Percentiles rank a stretch among this genome's conserved stretches.
These are phyloP conservation scores for Maylandia zebra DNA, from an alignment of 2,113 vertebrate species.

Conservation along the genomic window DNA sequence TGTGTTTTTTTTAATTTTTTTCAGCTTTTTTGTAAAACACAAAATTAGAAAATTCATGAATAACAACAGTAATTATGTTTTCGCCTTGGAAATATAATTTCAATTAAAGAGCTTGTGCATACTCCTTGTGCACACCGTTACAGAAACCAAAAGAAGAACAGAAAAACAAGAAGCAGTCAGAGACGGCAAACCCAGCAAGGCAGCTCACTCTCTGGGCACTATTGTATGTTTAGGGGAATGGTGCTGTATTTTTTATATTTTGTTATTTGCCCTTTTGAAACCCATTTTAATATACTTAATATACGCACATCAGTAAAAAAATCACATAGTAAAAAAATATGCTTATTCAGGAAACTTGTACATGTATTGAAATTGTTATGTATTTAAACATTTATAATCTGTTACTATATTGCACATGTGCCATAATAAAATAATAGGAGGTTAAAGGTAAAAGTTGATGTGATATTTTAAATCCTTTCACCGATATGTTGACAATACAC, in stretches of 20 bases:
- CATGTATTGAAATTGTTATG: neutral
- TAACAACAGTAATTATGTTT: neutral
- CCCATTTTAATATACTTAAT: neutral
- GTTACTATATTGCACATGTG: neutral
- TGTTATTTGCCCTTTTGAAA: neutral
- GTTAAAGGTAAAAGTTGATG: neutral
- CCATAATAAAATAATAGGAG: neutral
- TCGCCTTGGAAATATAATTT: neutral
- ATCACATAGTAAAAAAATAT: neutral
- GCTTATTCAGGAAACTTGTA: neutral
- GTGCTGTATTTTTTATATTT: neutral
- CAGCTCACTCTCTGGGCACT: neutral
- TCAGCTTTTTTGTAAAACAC: neutral
- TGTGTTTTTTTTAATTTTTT: rapidly evolving
- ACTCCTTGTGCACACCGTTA: neutral
- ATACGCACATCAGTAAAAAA: neutral
- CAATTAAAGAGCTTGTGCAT: neutral
- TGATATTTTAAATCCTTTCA: too few species aligned
- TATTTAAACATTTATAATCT: neutral
- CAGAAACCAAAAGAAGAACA: neutral
- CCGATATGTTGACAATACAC: too few species aligned
- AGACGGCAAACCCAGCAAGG: neutral
- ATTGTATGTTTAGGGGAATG: neutral
- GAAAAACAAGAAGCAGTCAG: neutral
- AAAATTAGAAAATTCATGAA: neutral